Percentiles rank a stretch among this genome's conserved stretches.
Evolutionary conservation across 2,113 vertebrate genomes (phyloP).

Genomic region (Quiscalus mexicanus): DNA sequence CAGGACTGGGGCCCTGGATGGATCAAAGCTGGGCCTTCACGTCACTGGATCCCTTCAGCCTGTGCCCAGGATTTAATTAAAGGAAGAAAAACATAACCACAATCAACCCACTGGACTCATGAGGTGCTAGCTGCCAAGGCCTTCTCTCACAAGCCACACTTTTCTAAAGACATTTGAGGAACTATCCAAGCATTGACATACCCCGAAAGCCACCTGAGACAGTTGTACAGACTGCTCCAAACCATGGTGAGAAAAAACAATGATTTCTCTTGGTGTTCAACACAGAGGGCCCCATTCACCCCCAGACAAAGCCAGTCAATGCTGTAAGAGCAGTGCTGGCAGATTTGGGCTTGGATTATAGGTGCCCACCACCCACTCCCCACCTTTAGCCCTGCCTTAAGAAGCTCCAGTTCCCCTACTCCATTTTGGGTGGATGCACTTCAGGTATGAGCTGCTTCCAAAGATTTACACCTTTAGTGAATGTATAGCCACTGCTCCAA

Average conservation of each 20-base stretch:
- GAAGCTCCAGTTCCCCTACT: background rate
- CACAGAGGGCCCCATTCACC: background rate
- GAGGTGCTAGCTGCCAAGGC: background rate
- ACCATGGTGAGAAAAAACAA: background rate
- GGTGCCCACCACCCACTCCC: background rate
- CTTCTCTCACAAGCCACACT: background rate
- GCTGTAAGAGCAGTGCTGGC: background rate
- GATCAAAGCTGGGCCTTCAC: slow-evolving; percentile 42
- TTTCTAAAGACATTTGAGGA: background rate
- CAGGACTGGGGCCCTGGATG: background rate
- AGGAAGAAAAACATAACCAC: slow-evolving; percentile 14
- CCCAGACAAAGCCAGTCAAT: background rate
- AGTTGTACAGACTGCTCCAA: background rate
- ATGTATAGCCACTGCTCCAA: background rate
- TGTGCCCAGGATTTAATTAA: slow-evolving; percentile 32
- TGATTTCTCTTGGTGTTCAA: background rate
- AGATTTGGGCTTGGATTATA: background rate
- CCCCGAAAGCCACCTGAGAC: background rate
- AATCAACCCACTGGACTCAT: background rate
- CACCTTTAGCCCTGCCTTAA: background rate
- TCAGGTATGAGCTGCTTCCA: background rate
- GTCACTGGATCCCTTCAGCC: background rate
- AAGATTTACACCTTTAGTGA: background rate
- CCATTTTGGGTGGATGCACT: background rate
- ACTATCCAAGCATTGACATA: background rate